Evolutionary conservation across 2,797 vertebrate genomes (phyloP), one percentile per base, ranked within the genome.

Genomic region (Danio tinwini): DNA sequence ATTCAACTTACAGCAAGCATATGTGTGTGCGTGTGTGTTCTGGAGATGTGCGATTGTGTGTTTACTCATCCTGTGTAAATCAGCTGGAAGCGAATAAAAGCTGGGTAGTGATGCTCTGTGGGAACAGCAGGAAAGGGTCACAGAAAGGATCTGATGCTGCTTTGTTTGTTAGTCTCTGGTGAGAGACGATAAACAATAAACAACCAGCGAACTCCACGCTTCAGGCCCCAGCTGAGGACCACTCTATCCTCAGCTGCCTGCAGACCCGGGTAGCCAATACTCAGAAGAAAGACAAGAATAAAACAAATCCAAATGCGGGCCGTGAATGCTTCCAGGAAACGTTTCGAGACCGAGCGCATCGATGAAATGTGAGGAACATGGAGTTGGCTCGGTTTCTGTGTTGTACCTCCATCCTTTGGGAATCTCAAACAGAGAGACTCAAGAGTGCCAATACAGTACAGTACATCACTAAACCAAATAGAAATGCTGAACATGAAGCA

Each of bases 111-210:
- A 73, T 78, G 77, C 83, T 71, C 81, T 75, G 82, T 77, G 62
- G 78, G 85, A 75, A 84, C 76, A 84, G 80, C 74, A 80, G 65
- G 80, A 69, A 81, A 77, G 82, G 82, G 85, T 86, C 70, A 74
- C 55, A 19, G 69, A 74, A 59, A 84, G 79, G 68, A 74, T 74
- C 80, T 69, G 70, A 65, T 65, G 64, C 65, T 67, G 70, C 67
- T 80, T 74, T 78, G 37, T 74, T 78, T 76, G 67, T 73, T 78
- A 78, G 79, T 63, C 55, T 78, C 70, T 61, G 8, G 45, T 67
- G 80, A 67, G 85, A 78, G 52, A 74, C 16, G 45, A 77, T 78
- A 78, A 74, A 74, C 84, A 82, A 47, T 74, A 73, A 77, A 77
- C 68, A 61, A 62, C 7, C 74, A 47, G 61, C 61, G 7, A 67